These are phyloP conservation scores for Magallana angulata DNA, from an alignment of 1,140 invertebrate genomes.

Conservation along the genomic window DNA sequence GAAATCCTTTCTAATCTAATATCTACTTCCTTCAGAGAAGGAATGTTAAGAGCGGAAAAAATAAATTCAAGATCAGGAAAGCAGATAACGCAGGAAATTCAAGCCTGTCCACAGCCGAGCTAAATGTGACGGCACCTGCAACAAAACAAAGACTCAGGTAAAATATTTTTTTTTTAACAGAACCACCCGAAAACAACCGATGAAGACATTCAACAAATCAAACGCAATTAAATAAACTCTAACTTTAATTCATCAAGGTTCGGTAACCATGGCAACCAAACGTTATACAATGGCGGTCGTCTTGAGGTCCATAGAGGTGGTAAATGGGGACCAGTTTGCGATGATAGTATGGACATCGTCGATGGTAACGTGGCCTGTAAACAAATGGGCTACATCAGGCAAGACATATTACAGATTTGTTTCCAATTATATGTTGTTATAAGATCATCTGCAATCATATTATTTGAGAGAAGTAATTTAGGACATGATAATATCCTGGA, in stretches of 20 bases:
- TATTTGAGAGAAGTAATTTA: no score
- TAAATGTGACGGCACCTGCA: neutral
- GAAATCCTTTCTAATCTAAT: no score
- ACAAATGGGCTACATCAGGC: constrained; percentile 28
- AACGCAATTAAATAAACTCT: no score
- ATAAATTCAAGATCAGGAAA: neutral
- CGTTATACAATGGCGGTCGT: neutral
- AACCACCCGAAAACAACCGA: no score
- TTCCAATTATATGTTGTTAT: no score
- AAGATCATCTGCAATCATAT: no score
- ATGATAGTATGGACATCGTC: neutral
- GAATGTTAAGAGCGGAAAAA: neutral
- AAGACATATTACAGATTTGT: neutral
- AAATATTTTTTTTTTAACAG: no score
- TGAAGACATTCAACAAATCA: no score
- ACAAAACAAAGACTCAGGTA: constrained; percentile 1
- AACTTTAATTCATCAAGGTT: neutral
- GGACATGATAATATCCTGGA: neutral
- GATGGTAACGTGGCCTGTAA: constrained; percentile 31
- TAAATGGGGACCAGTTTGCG: constrained; percentile 20
- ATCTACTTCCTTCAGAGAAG: neutral
- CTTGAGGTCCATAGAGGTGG: constrained; percentile 9
- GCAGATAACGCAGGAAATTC: no score
- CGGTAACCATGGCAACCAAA: neutral
- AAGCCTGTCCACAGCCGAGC: neutral